Evolutionary conservation across 2,797 vertebrate genomes (phyloP).

Genomic region (Gambelia wislizenii): DNA sequence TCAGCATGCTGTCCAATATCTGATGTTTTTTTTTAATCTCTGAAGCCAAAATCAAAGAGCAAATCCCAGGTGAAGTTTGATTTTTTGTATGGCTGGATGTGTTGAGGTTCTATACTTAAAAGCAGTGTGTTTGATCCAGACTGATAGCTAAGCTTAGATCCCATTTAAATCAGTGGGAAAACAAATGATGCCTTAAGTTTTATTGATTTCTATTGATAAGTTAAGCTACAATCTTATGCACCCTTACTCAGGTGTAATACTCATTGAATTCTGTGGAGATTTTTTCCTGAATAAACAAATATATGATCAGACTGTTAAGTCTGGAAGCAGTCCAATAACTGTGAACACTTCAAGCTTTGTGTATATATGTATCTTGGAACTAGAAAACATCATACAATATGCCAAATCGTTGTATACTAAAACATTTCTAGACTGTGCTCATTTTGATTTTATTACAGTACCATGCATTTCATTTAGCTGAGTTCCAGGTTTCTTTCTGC

Average conservation of each 20-base stretch:
- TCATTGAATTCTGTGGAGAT: too few relatives aligned
- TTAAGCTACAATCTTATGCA: too few relatives aligned
- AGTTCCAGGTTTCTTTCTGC: background rate
- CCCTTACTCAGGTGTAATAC: too few relatives aligned
- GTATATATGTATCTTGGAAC: background rate
- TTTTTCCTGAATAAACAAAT: background rate
- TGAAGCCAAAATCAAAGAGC: background rate
- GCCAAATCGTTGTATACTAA: background rate
- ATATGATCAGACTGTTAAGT: background rate
- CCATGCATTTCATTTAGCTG: conserved; percentile 16
- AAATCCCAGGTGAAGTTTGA: background rate
- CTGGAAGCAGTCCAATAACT: background rate
- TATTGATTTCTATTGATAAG: too few relatives aligned
- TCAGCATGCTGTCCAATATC: background rate
- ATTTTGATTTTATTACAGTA: conserved; percentile 11
- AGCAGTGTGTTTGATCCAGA: background rate
- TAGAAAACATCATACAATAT: background rate
- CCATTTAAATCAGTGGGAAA: background rate
- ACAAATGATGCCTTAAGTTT: background rate
- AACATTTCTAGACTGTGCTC: background rate
- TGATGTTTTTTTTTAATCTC: background rate
- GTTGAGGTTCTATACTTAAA: background rate
- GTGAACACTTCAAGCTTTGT: background rate
- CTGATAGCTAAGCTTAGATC: background rate
- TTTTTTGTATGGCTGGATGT: background rate